These are phyloP conservation scores for Lutjanus argentimaculatus DNA, from an alignment of 2,797 vertebrate genomes.

Conservation along the genomic window DNA sequence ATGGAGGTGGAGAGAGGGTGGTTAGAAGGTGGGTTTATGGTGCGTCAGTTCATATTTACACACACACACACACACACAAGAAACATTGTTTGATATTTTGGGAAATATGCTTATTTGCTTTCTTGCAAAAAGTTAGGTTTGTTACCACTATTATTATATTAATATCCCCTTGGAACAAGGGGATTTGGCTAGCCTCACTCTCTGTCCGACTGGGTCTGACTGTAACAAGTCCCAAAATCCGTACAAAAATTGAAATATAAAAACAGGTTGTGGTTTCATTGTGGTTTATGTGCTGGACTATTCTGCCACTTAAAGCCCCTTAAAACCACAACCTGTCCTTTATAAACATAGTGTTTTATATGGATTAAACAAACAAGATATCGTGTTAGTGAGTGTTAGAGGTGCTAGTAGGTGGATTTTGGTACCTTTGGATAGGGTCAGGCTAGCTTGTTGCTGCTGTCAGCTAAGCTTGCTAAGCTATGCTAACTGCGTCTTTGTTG, in stretches of 20 bases:
- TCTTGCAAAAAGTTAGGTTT: neutral
- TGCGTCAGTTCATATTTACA: neutral
- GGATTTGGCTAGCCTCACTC: neutral
- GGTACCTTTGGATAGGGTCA: neutral
- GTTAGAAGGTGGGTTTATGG: neutral
- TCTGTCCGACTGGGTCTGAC: too few species aligned
- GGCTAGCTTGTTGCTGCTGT: too few species aligned
- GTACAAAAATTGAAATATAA: neutral
- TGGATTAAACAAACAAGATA: neutral
- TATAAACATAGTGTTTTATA: neutral
- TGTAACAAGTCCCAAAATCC: neutral
- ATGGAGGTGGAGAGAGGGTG: neutral
- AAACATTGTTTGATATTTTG: neutral
- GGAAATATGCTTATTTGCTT: neutral
- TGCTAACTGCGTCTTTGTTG: neutral
- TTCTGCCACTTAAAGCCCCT: neutral
- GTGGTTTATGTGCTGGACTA: neutral
- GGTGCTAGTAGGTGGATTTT: neutral
- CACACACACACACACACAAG: neutral
- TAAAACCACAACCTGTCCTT: neutral
- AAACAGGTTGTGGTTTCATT: neutral
- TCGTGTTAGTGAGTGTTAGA: neutral
- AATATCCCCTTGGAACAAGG: neutral
- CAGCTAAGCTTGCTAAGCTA: neutral
- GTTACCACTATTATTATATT: neutral